Evolutionary conservation across 2,888 invertebrate genomes (phyloP), one percentile per base, ranked within the genome.

Genomic region (Cecidostiba fungosa): DNA sequence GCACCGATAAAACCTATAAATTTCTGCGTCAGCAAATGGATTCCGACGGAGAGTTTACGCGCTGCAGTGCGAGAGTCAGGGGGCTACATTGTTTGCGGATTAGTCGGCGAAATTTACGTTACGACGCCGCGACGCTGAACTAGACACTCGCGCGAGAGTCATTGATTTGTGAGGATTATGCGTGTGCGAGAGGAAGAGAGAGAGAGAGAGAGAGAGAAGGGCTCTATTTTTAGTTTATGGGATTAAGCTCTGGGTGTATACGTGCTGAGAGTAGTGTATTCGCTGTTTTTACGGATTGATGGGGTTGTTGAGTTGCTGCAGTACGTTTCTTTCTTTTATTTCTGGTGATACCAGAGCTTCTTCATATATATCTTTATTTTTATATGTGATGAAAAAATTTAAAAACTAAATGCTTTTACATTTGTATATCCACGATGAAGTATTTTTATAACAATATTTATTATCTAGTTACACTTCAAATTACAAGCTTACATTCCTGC

Each of bases 1-100:
- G 50, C 36, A 59, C 54, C 77, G 70, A 72, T 77, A 82, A 82
- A 82, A 82, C 43, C 70, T n/a, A 82, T 77, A 82, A 82, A 82
- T 82, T 77, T 77, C 39, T 43, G n/a, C 59, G n/a, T 29, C 59
- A n/a, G 16, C 39, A 66, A 77, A 39, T 43, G 26, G 19, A 69
- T 72, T 79, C 8, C 66, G 66, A 26, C 26, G 8, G 14, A 16
- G 66, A 66, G 66, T 29, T 14, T 66, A 39, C n/a, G n/a, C 8
- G 54, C 6, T 66, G 66, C 16, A 66, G 66, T n/a, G 12, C 19
- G 29, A 54, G 77, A 36, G 19, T 4, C 10, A 26, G 14, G 8
- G 8, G 39, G 70, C 4, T 62, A 77, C 72, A 83, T 54, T 83
- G 82, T 77, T 77, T 82, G 76, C 82, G 43, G 82, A 82, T 82